Evolutionary conservation across 2,888 invertebrate genomes (phyloP), one percentile per base, ranked within the genome.

Genomic region (Palloptera scutellata): DNA sequence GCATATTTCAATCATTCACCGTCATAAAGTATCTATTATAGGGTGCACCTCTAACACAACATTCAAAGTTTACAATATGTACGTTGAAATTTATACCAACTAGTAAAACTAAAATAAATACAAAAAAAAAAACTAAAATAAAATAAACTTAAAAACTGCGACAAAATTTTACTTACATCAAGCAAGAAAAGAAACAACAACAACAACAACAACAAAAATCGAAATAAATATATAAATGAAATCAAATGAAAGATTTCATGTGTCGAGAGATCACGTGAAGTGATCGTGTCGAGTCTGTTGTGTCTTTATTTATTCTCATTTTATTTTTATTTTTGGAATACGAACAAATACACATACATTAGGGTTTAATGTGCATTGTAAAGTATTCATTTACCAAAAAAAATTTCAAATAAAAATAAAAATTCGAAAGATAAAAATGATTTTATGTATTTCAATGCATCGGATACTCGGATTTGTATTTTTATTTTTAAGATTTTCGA

Each of bases 181-280:
- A 20, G 57, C 20, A n/a, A 57, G 30, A 57, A 30, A 30, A n/a
- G 0, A 17, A 48, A 55, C 12, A 61, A 65, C 64, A 61, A 65
- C 15, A 62, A 17, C n/a, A n/a, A n/a, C n/a, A n/a, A 30, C 30
- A 30, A 48, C 48, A 53, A 63, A 30, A 30, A 30, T 30, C 30
- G 1, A 40, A 45, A n/a, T 53, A 63, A 66, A 19, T 20, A 15
- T 59, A 60, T 62, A 54, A 12, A 48, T 59, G 45, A 42, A 48
- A n/a, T 51, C 15, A 59, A 70, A 62, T n/a, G 17, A 55, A 61
- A 48, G 17, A 43, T 19, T 6, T 52, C 20, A 66, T 60, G 59
- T 64, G 54, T 30, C 43, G n/a, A n/a, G n/a, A n/a, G 64, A 66
- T 70, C 73, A 73, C 71, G 73, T 73, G 73, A 69, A 69, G 8